Conservation (phyloP, 1,140 invertebrate genomes). For the Teleogryllus occipitalis region DNA sequence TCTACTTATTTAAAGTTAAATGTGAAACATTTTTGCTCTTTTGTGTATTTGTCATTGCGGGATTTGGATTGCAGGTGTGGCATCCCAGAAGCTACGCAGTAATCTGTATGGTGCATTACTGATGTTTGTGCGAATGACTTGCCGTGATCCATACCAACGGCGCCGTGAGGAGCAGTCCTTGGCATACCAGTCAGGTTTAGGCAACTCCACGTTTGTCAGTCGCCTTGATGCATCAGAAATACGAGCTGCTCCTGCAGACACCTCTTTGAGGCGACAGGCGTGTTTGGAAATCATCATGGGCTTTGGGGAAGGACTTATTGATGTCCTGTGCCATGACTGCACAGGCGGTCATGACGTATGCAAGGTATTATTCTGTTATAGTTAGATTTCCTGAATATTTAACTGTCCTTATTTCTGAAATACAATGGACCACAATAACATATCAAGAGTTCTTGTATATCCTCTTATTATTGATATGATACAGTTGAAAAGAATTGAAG, state of each 20-base stretch:
- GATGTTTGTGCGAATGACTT: constrained; percentile 62
- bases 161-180: constrained; percentile 29
- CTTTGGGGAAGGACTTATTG: constrained; percentile 74
- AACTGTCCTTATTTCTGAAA: too few species aligned
- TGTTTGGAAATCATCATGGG: constrained; percentile 50
- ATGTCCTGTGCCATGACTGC: constrained; percentile 75
- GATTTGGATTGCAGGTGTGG: constrained; percentile 43
- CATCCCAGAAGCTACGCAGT: constrained; percentile 70
- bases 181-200: constrained; percentile 10
- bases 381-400: too few species aligned
- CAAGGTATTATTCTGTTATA: constrained; percentile 41
- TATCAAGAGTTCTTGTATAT: too few species aligned
- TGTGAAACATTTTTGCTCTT: too few species aligned
- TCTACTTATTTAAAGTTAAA: too few species aligned
- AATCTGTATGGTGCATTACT: constrained; percentile 65
- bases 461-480: constrained; percentile 15
- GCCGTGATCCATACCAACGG: constrained; percentile 31
- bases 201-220: constrained; percentile 39
- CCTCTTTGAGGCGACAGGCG: constrained; percentile 28
- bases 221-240: constrained; percentile 48
- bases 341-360: constrained; percentile 82
- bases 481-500: too few species aligned
- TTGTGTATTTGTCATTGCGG: too few species aligned
- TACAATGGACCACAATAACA: too few species aligned
- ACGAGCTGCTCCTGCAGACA: not conserved